These are phyloP conservation scores for Pasiphila rectangulata DNA, from an alignment of 2,888 invertebrate species.

Conservation along the genomic window DNA sequence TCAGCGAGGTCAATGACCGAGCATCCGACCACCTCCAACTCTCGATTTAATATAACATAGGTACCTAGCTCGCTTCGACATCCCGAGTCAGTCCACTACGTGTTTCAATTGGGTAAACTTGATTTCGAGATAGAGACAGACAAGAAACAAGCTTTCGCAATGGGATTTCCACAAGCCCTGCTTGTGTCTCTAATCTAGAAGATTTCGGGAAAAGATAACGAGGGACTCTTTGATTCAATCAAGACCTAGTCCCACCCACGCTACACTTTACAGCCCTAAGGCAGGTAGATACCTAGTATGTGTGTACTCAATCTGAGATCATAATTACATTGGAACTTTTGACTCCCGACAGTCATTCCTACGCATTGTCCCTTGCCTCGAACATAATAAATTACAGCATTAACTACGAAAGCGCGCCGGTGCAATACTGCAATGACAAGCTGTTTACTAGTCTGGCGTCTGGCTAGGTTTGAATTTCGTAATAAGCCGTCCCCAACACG, in stretches of 20 bases:
- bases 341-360: too few species aligned
- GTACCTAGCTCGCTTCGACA: slow-evolving; percentile 36
- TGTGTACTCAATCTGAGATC: too few species aligned
- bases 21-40: slow-evolving; percentile 39
- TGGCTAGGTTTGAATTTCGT: slow-evolving; percentile 26
- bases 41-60: slow-evolving; percentile 47
- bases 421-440: slow-evolving; percentile 21
- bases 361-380: slow-evolving; percentile 5
- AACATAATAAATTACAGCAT: slow-evolving; percentile 15
- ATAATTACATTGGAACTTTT: too few species aligned
- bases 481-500: slow-evolving; percentile 15
- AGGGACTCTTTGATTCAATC: not conserved
- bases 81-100: slow-evolving; percentile 25
- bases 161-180: slow-evolving; percentile 1
- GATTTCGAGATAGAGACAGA: slow-evolving; percentile 20
- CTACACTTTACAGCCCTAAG: too few species aligned
- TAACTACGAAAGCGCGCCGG: slow-evolving; percentile 21
- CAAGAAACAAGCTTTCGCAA: slow-evolving; percentile 7
- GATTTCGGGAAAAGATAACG: not conserved
- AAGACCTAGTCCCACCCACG: too few species aligned
- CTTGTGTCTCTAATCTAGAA: not conserved
- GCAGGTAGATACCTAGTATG: too few species aligned
- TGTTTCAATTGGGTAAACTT: slow-evolving; percentile 31
- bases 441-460: slow-evolving; percentile 30
- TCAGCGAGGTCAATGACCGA: slow-evolving; percentile 57